phyloP scores from a whole-genome alignment of 2,888 invertebrate species.

The Stenodera caucasica region DNA sequence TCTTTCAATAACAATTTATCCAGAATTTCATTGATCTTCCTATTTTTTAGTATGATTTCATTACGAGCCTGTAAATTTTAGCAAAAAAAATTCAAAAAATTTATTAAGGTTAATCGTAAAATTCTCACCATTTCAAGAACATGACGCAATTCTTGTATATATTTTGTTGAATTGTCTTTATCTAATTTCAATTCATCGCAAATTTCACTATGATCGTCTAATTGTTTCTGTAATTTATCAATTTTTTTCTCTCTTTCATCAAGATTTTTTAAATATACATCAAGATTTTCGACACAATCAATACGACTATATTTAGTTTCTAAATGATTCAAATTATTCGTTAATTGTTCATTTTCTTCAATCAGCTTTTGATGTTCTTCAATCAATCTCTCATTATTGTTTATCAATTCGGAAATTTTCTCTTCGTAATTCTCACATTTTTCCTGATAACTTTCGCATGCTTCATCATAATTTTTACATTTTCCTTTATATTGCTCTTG shows the following conservation, averaged over 20 bases:
- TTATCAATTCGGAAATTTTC: background rate
- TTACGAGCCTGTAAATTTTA: constrained; percentile 6
- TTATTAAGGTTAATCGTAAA: constrained; percentile 3
- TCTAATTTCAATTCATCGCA: constrained; percentile 61
- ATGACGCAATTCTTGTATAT: constrained; percentile 46
- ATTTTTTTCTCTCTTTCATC: background rate
- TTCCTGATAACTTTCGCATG: background rate
- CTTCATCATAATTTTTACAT: too few relatives aligned
- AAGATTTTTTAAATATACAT: background rate
- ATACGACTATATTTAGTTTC: background rate
- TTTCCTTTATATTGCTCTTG: too few relatives aligned
- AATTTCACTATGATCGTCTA: constrained; percentile 15
- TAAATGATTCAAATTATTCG: background rate
- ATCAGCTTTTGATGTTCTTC: background rate
- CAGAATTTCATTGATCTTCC: background rate
- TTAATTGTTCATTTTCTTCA: background rate
- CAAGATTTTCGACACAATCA: background rate
- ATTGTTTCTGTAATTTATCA: background rate
- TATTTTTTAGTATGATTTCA: background rate
- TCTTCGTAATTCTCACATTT: background rate
- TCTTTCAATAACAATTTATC: background rate
- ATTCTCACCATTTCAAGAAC: constrained; percentile 47
- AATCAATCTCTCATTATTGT: background rate
- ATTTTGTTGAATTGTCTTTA: constrained; percentile 53
- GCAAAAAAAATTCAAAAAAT: background rate